A percentile compares a stretch with the other conserved stretches of the same genome.
These are phyloP conservation scores for Eubasilissa regina DNA, from an alignment of 1,140 invertebrate species.

Conservation along the genomic window DNA sequence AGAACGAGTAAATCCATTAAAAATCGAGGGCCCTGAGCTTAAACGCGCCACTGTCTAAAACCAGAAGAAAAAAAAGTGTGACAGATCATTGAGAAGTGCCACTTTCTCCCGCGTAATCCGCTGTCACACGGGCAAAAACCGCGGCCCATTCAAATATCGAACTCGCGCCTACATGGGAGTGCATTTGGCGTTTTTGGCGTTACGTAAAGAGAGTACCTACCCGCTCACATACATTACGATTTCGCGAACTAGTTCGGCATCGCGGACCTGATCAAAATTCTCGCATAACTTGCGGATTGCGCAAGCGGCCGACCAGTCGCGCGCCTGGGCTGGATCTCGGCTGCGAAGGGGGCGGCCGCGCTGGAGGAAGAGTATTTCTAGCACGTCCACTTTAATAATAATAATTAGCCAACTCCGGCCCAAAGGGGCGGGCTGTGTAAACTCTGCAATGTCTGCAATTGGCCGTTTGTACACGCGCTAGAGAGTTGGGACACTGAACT, in stretches of 20 bases:
- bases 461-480: too few species aligned
- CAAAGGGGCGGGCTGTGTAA: too few species aligned
- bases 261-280: neutral
- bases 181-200: neutral
- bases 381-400: too few species aligned
- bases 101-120: constrained; percentile 2
- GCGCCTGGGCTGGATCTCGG: too few species aligned
- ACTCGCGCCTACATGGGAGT: neutral
- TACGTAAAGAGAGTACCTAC: neutral
- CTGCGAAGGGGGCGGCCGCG: too few species aligned
- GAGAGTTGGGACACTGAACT: too few species aligned
- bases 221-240: neutral
- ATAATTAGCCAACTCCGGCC: too few species aligned
- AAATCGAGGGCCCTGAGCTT: too few species aligned
- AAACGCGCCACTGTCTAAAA: too few species aligned
- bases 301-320: neutral
- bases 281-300: neutral
- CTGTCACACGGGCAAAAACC: neutral
- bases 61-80: neutral
- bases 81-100: neutral
- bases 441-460: too few species aligned
- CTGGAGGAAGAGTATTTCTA: too few species aligned
- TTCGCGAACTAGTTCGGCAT: neutral
- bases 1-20: too few species aligned
- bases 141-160: neutral